Evolutionary conservation across 2,888 invertebrate genomes (phyloP).

Genomic region (Pelosia muscerda): DNA sequence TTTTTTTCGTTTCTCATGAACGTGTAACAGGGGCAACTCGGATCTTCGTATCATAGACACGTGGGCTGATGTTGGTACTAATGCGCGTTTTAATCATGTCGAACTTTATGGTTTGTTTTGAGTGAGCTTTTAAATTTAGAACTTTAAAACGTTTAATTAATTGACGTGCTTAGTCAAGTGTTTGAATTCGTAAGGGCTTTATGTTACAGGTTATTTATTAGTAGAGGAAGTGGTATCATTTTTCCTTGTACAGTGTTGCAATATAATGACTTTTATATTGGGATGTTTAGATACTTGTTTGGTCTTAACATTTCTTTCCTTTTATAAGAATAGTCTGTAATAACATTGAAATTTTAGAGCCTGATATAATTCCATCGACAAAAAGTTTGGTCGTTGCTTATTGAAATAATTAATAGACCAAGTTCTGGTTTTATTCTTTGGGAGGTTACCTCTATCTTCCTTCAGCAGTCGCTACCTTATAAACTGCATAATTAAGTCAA

Average conservation of each 20-base stretch:
- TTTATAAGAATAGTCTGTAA: too few relatives aligned
- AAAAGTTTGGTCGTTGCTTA: not conserved
- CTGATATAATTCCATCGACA: too few relatives aligned
- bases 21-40: conserved; percentile 10
- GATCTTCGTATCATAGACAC: conserved; percentile 26
- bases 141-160: conserved; percentile 39
- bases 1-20: not conserved
- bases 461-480: too few relatives aligned
- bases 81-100: conserved; percentile 40
- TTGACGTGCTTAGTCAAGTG: conserved; percentile 31
- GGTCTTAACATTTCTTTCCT: not conserved
- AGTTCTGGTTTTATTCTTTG: too few relatives aligned
- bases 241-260: not conserved
- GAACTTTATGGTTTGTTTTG: conserved; percentile 39
- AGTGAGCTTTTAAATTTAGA: conserved; percentile 41
- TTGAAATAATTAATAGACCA: not conserved
- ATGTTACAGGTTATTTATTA: conserved; percentile 10
- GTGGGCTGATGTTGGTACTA: conserved; percentile 36
- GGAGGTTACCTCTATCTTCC: too few relatives aligned
- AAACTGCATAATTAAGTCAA: too few relatives aligned
- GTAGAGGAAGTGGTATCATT: conserved; percentile 11
- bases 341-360: too few relatives aligned
- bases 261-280: conserved; percentile 7
- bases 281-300: not conserved
- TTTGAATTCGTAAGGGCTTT: conserved; percentile 19